Conservation (phyloP, 1,140 invertebrate genomes). For the Hermatobates lingyangjiaoensis region DNA sequence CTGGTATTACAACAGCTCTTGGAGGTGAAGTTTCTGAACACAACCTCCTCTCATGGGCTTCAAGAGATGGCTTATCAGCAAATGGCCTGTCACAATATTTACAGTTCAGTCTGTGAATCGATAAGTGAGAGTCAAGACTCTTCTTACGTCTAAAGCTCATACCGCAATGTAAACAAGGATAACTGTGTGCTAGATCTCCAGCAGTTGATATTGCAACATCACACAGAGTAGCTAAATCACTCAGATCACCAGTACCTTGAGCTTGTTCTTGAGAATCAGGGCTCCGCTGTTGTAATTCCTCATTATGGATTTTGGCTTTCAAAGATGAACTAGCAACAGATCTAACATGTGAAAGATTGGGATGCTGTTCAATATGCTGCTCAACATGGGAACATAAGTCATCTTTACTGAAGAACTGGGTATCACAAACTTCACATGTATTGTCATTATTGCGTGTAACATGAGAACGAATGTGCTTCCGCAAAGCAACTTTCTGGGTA, state of each 20-base stretch:
- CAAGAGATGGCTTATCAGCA: slow-evolving; percentile 9
- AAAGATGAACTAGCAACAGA: slow-evolving; percentile 11
- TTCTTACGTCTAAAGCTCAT: slow-evolving; percentile 13
- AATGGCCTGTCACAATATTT: slow-evolving; percentile 12
- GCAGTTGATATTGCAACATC: slow-evolving; percentile 16
- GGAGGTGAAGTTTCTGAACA: slow-evolving; percentile 1
- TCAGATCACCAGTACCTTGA: slow-evolving; percentile 10
- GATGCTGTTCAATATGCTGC: slow-evolving; percentile 13
- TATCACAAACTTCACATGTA: slow-evolving; percentile 13
- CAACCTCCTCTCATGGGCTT: slow-evolving; percentile 9
- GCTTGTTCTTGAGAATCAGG: not conserved
- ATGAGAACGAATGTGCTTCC: slow-evolving; percentile 27
- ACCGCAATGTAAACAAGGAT: slow-evolving; percentile 12
- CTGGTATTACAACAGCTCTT: not conserved
- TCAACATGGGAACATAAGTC: slow-evolving; percentile 13
- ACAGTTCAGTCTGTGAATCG: slow-evolving; percentile 11
- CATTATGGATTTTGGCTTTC: slow-evolving; percentile 3
- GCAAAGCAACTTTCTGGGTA: slow-evolving; percentile 16
- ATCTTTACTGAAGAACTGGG: slow-evolving; percentile 9
- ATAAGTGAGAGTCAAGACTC: slow-evolving; percentile 11
- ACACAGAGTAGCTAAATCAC: slow-evolving; percentile 15
- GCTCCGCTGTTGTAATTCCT: not conserved
- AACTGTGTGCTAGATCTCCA: slow-evolving; percentile 10
- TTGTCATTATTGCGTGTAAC: slow-evolving; percentile 9
- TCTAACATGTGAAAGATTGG: slow-evolving; percentile 9